Base-by-base conservation (phyloP, 92 coral and sea anemone species). In the Palythoa grandiflora region DNA sequence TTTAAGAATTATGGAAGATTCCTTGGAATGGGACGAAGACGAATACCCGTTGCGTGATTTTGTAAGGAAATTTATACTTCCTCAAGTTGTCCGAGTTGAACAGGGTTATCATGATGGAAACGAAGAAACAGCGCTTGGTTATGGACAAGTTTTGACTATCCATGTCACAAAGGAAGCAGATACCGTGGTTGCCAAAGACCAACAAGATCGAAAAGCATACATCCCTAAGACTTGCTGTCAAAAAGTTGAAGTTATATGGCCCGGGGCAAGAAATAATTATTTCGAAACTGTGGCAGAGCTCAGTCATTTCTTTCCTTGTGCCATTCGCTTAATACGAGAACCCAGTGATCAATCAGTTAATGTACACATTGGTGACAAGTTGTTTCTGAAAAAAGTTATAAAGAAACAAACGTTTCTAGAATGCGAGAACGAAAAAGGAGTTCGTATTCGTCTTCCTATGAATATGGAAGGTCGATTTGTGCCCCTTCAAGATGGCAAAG, bases 131-230 rank as follows among this genome's bases (percentile, higher is more conserved):
- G 77, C 81, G 12, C 59, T 88, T 1, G 91, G 91, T 12, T 60
- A 71, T 40, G 91, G 91, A 10, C 83, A 88, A 73, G 74, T 88
- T n/a, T 51, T 88, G 15, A 81, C 91, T 3, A 47, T 88, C 20
- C 91, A 88, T 10, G 83, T 81, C 12, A n/a, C 68, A 19, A 73
- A 51, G 47, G 91, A 80, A 81, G 77, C 81, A 44, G 74, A 61
- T 35, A 68, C 38, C 14, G 81, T 88, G 14, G 37, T 53, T 3
- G 91, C 74, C 50, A 86, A 81, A 57, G 91, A 88, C 68, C 73
- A 53, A 12, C 74, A 80, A 35, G 83, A 73, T 0, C 40, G 77
- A 28, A 40, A 40, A 15, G 55, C 81, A 1, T 37, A 57, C 16
- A 63, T 88, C 4, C 48, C 59, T 5, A 55, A 72, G 38, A 59